These are phyloP conservation scores for Picathartes gymnocephalus DNA, from an alignment of 2,113 vertebrate genomes.

Conservation along the genomic window DNA sequence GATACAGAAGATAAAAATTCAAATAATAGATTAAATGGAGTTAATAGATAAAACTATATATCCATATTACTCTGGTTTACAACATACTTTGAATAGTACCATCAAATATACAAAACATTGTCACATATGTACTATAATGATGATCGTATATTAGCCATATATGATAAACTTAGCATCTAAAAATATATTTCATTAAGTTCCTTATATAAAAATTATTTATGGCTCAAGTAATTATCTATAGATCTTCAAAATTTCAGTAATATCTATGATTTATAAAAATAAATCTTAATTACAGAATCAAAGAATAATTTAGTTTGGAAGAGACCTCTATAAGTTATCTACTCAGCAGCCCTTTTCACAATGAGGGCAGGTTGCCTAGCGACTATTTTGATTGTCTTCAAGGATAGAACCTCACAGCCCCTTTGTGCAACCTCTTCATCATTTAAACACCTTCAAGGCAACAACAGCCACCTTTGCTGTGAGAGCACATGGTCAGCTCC, in stretches of 20 bases:
- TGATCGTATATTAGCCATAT: neutral
- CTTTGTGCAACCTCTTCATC: neutral
- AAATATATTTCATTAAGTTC: neutral
- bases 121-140: neutral
- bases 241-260: conserved; percentile 15
- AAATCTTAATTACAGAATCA: neutral
- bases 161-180: neutral
- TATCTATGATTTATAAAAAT: conserved; percentile 5
- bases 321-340: neutral
- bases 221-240: neutral
- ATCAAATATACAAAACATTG: neutral
- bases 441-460: neutral
- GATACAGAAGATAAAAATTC: conserved; percentile 1
- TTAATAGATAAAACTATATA: neutral
- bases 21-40: neutral
- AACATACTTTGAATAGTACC: neutral
- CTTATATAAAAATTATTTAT: neutral
- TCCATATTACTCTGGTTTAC: neutral
- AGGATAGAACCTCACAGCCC: neutral
- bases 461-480: neutral
- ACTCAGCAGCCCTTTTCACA: neutral
- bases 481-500: neutral
- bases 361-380: neutral
- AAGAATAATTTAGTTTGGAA: neutral
- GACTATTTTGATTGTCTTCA: neutral